Conservation (phyloP, 1,140 invertebrate genomes). For the Spodoptera litura region DNA sequence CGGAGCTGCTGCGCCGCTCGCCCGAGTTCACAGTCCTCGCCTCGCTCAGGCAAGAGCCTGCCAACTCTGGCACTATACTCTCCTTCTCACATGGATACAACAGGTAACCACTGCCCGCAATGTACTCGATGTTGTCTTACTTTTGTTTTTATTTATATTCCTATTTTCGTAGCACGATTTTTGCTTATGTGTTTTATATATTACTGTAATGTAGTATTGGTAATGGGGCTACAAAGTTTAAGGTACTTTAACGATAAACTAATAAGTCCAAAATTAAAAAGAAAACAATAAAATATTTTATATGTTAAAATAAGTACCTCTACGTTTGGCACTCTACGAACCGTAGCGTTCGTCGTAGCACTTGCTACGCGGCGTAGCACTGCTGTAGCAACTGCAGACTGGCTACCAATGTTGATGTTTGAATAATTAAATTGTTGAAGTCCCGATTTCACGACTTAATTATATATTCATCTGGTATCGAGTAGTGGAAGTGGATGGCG, state of each 20-base stretch:
- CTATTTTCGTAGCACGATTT: constrained; percentile 21
- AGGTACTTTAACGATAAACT: background rate
- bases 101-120: constrained; percentile 83
- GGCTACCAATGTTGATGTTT: constrained; percentile 20
- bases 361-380: constrained; percentile 25
- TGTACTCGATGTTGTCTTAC: constrained; percentile 17
- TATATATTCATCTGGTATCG: constrained; percentile 66
- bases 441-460: constrained; percentile 52
- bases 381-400: constrained; percentile 8
- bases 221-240: background rate
- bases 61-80: constrained; percentile 93
- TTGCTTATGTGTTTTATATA: constrained; percentile 27
- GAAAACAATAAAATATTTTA: background rate
- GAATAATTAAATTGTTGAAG: constrained; percentile 43
- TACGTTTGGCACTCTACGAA: constrained; percentile 8
- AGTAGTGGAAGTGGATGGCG: constrained; percentile 66
- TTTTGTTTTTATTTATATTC: background rate
- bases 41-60: constrained; percentile 91
- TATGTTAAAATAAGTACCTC: too few species aligned
- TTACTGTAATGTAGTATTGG: constrained; percentile 2
- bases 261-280: too few species aligned
- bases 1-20: constrained; percentile 89
- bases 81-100: constrained; percentile 92
- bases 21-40: constrained; percentile 94
- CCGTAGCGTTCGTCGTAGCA: constrained; percentile 13